phyloP scores from a whole-genome alignment of 2,113 vertebrate genomes.

The Garra rufa region DNA sequence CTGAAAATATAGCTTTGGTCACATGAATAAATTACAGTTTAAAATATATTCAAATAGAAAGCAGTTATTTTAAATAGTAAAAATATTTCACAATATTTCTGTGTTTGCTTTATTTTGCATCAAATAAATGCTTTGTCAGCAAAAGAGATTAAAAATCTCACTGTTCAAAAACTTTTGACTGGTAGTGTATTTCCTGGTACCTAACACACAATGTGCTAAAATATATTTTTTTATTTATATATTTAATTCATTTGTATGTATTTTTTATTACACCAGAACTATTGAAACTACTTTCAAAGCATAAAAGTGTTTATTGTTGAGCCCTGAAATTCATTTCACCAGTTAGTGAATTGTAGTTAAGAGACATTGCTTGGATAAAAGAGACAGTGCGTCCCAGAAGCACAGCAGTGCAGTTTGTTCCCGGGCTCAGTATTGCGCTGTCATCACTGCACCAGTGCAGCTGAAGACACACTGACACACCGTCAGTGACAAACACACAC shows the following conservation, averaged over 20 bases:
- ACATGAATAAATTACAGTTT: not conserved
- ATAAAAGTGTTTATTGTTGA: not conserved
- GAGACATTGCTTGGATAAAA: not conserved
- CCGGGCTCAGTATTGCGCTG: conserved; percentile 23
- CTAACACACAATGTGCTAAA: no score
- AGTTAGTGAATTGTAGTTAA: not conserved
- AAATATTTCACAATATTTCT: no score
- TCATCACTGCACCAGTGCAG: conserved; percentile 47
- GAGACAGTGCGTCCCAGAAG: not conserved
- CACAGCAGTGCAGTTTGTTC: not conserved
- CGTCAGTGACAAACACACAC: not conserved
- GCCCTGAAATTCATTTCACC: not conserved
- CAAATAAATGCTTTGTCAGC: no score
- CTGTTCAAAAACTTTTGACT: no score
- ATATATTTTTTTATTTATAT: not conserved
- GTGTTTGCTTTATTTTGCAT: no score
- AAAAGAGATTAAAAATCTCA: no score
- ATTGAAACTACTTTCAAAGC: not conserved
- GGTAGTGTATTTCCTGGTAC: no score
- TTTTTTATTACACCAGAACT: not conserved
- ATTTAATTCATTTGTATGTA: no score
- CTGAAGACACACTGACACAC: conserved; percentile 26
- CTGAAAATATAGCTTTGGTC: not conserved
- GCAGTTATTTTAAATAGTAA: no score
- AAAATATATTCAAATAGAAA: no score